phyloP scores from a whole-genome alignment of 1,140 invertebrate species.

The Calliphora vicina region DNA sequence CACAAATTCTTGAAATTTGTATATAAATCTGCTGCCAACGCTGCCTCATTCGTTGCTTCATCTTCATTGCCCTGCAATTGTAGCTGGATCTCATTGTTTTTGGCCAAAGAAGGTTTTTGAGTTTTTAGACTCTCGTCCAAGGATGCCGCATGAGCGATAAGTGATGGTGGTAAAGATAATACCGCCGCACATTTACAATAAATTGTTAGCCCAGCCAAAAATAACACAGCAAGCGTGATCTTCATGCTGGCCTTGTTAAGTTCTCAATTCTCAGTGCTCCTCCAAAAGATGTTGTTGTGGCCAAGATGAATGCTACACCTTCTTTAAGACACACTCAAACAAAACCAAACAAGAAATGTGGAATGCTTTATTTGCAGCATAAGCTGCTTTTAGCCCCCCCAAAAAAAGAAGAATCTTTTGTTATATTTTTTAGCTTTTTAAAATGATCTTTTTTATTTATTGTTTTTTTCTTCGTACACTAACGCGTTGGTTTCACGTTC shows the following conservation, averaged over 20 bases:
- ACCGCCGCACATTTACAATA: conserved; percentile 56
- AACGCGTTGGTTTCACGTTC: conserved; percentile 28
- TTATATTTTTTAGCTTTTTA: not conserved
- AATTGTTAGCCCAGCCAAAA: conserved; percentile 56
- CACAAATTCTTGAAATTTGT: conserved; percentile 23
- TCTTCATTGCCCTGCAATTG: not conserved
- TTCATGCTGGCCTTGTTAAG: conserved; percentile 47
- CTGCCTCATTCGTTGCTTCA: not conserved
- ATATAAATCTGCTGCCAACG: not conserved
- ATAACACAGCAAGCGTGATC: conserved; percentile 57
- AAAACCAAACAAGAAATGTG: not conserved
- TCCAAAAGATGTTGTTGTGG: not conserved
- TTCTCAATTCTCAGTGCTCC: not conserved
- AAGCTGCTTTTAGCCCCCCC: not conserved
- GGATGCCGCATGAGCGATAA: conserved; percentile 60
- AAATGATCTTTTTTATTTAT: not conserved
- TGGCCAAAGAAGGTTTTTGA: not conserved
- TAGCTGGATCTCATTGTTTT: not conserved
- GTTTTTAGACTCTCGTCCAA: conserved; percentile 45
- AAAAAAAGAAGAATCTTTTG: not conserved
- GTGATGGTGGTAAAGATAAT: conserved; percentile 63
- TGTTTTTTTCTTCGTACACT: not conserved
- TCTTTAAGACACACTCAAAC: not conserved
- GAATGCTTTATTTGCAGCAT: not conserved
- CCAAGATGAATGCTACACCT: too few relatives aligned